Evolutionary conservation across 23 tunicate genomes (phyloP).

Genomic region (Trididemnum miniatum): DNA sequence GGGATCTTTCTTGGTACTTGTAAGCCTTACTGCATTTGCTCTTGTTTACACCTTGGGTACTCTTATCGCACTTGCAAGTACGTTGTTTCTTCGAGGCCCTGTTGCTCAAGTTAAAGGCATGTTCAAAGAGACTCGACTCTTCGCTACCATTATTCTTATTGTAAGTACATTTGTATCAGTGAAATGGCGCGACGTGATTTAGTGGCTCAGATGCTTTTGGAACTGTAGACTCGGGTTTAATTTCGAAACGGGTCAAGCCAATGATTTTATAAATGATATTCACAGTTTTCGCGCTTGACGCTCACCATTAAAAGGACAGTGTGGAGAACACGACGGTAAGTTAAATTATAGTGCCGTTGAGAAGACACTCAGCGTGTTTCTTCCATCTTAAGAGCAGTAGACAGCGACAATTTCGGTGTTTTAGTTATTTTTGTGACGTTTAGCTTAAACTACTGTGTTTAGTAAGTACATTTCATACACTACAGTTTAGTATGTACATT

Average conservation of each 20-base stretch:
- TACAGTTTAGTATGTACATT: too few relatives aligned
- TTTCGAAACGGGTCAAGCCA: neutral
- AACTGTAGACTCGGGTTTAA: neutral
- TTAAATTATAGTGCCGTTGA: too few relatives aligned
- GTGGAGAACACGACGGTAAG: too few relatives aligned
- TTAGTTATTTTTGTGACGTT: too few relatives aligned
- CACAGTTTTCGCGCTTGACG: neutral
- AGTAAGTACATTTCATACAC: too few relatives aligned
- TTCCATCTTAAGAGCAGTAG: too few relatives aligned
- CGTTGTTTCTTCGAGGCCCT: constrained; percentile 86
- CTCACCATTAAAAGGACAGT: too few relatives aligned
- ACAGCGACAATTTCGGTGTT: too few relatives aligned
- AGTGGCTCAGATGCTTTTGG: neutral
- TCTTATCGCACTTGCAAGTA: constrained; percentile 59
- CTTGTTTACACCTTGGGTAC: constrained; percentile 72
- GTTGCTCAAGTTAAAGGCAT: constrained; percentile 74
- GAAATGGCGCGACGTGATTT: too few relatives aligned
- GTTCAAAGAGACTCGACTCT: constrained; percentile 88
- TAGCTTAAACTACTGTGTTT: too few relatives aligned
- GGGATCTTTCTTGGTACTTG: constrained; percentile 59
- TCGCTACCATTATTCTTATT: constrained; percentile 83
- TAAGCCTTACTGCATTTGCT: constrained; percentile 48
- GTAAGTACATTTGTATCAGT: constrained; percentile 48
- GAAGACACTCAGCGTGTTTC: too few relatives aligned
- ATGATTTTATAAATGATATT: neutral